A percentile compares a stretch with the other conserved stretches of the same genome.
Evolutionary conservation across 2,888 invertebrate genomes (phyloP).

Genomic region (Stramonita haemastoma): DNA sequence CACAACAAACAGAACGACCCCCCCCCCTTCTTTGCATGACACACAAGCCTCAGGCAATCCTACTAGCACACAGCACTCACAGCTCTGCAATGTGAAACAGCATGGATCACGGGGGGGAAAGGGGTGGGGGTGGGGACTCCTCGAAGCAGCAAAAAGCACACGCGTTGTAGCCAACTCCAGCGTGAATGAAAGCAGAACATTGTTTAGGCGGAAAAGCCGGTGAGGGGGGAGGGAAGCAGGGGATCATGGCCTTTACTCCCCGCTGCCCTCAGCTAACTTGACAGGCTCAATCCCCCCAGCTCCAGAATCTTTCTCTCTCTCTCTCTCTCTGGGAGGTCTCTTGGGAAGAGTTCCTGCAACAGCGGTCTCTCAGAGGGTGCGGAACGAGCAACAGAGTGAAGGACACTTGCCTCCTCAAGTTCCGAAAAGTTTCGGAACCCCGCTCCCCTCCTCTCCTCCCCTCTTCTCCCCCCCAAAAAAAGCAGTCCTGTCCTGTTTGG

Average conservation of each 20-base stretch:
- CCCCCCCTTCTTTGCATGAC: neutral
- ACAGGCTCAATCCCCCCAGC: no score
- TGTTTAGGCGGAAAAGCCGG: neutral
- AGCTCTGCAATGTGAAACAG: neutral
- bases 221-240: neutral
- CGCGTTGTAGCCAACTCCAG: neutral
- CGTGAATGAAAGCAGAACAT: neutral
- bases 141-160: slow-evolving; percentile 11
- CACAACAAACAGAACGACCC: neutral
- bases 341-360: neutral
- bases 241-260: neutral
- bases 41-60: neutral
- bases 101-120: neutral
- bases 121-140: neutral
- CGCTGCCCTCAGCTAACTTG: neutral
- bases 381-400: neutral
- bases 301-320: neutral
- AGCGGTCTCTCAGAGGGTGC: no score
- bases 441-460: neutral
- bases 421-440: neutral
- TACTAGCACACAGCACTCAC: neutral
- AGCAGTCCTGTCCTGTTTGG: no score
- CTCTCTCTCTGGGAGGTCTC: neutral
- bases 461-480: neutral
- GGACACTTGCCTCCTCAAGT: neutral